Evolutionary conservation across 1,140 invertebrate genomes (phyloP), one percentile per base, ranked within the genome.

Genomic region (Drosophila parabipectinata): DNA sequence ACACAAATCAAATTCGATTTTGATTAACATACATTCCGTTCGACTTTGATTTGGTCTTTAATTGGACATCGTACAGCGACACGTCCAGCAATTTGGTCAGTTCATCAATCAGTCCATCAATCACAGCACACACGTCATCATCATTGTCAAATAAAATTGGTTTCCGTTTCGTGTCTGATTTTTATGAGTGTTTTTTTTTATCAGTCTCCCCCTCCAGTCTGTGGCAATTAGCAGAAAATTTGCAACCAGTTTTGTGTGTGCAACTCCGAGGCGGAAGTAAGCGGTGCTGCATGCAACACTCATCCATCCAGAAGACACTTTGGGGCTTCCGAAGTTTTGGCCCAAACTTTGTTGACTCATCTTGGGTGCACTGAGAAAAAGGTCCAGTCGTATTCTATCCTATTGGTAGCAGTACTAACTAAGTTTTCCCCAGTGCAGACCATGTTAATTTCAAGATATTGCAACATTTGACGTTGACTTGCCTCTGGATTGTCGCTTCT

Each of bases 11-110:
- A 45, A 48, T 54, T 77, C 47, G 45, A 41, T 51, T 77, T 77
- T 78, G 82, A 85, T 85, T 85, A 82, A 77, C 81, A 85, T 78
- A 85, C 80, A 78, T 78, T 87, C 62, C 34, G 51, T 62, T 54
- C 4, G 51, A 62, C 39, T 24, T 73, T 60, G 62, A 72, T 76
- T 68, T 41, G 58, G 48, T 41, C 57, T 78, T 73, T 85, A 81
- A 85, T 87, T 84, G 77, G 63, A 81, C 61, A 59, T 15, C 41
- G 53, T 55, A 39, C 50, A 64, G 47, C 47, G 51, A 52, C 67
- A 54, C 55, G 51, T 72, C 41, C 39, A 55, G 44, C 57, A 55
- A 63, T 72, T 85, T 61, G n/a, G 63, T 34, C 60, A 77, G 81
- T 87, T 78, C 58, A 81, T 84, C 71, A 69, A 80, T 85, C 79